These are phyloP conservation scores for Nephila pilipes DNA, from an alignment of 1,140 invertebrate genomes.

Conservation along the genomic window DNA sequence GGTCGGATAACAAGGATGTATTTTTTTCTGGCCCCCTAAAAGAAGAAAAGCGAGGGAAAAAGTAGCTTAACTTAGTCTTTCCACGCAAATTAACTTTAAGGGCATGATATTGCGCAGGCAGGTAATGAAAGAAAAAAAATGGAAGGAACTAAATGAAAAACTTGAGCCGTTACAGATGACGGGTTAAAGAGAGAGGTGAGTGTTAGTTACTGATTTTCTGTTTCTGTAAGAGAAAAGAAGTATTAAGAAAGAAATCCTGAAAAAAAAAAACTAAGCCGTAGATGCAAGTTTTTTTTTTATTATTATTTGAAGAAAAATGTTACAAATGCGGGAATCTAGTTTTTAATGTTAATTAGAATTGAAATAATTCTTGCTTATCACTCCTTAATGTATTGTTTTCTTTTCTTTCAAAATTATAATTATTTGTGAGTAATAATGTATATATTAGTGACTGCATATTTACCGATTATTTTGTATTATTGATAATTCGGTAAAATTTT, in stretches of 20 bases:
- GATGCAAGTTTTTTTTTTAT: too few relatives aligned
- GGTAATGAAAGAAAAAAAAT: slow-evolving; percentile 47
- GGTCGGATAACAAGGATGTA: slow-evolving; percentile 63
- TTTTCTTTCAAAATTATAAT: too few relatives aligned
- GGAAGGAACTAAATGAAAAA: slow-evolving; percentile 16
- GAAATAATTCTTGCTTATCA: background rate
- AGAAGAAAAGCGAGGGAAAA: slow-evolving; percentile 13
- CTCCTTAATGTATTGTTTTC: too few relatives aligned
- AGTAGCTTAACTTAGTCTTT: slow-evolving; percentile 54
- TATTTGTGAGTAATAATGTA: too few relatives aligned
- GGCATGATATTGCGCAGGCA: slow-evolving; percentile 66
- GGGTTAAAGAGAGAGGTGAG: background rate
- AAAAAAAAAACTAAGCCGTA: background rate
- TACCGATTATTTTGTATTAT: too few relatives aligned
- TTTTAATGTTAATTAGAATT: background rate
- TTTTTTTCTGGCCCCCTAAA: background rate
- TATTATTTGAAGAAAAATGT: background rate
- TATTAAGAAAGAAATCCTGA: background rate
- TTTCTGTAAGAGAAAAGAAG: slow-evolving; percentile 55
- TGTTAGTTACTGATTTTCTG: slow-evolving; percentile 54
- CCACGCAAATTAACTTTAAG: slow-evolving; percentile 76
- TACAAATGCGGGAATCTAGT: background rate
- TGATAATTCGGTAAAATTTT: too few relatives aligned
- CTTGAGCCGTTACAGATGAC: background rate
- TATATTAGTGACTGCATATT: too few relatives aligned